phyloP scores from a whole-genome alignment of 2,113 vertebrate species.

The Ciconia maguari region DNA sequence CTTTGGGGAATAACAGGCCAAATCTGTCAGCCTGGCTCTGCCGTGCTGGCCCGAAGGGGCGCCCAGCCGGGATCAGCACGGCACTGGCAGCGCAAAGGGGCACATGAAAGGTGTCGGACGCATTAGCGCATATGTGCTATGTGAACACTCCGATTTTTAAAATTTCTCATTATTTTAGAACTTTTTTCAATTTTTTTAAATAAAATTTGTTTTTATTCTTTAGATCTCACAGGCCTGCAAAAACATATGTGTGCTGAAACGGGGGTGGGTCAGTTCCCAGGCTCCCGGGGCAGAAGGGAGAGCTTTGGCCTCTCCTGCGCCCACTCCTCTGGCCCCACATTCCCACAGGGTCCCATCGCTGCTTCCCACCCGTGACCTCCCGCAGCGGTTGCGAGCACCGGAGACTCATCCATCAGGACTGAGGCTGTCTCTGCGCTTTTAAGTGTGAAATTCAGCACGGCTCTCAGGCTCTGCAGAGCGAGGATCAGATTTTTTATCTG shows the following conservation, averaged over 20 bases:
- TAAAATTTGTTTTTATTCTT: background rate
- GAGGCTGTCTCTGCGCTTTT: background rate
- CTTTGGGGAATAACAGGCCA: background rate
- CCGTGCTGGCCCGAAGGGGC: rapidly evolving
- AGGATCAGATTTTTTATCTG: background rate
- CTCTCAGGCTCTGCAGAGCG: rapidly evolving
- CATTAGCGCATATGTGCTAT: rapidly evolving
- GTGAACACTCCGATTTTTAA: background rate
- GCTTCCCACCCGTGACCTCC: background rate
- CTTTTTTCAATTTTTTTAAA: background rate
- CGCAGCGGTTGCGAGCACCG: rapidly evolving
- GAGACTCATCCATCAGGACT: rapidly evolving
- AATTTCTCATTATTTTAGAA: background rate
- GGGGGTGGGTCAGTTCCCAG: background rate
- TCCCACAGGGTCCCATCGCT: background rate
- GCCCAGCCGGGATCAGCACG: rapidly evolving
- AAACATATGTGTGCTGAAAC: background rate
- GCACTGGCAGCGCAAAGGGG: background rate
- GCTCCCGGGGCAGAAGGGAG: background rate
- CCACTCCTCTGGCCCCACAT: background rate
- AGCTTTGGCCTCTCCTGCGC: rapidly evolving
- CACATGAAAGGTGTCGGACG: rapidly evolving
- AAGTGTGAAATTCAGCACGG: rapidly evolving
- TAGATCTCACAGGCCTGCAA: background rate
- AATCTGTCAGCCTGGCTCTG: background rate